Percentiles rank a stretch among this genome's conserved stretches.
Conservation (phyloP, 1,140 invertebrate species). For the Drosophila parvula region DNA sequence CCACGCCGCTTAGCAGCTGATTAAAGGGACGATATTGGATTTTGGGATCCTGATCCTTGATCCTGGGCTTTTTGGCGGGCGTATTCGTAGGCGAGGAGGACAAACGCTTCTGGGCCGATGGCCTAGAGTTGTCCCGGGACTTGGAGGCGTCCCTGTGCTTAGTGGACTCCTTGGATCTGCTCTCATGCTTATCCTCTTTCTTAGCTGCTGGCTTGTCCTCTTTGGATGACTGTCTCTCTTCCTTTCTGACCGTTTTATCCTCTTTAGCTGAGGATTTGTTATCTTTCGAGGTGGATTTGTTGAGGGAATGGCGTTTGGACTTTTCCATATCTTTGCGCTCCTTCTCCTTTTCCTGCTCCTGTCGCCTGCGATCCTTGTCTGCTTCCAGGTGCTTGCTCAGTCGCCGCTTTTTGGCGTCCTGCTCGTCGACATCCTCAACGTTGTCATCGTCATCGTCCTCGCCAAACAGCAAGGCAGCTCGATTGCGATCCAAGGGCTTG, state of each 20-base stretch:
- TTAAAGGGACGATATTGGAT: slow-evolving; percentile 85
- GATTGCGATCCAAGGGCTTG: slow-evolving; percentile 72
- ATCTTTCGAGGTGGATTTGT: slow-evolving; percentile 15
- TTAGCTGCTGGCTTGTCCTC: background rate
- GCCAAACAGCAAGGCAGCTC: slow-evolving; percentile 85
- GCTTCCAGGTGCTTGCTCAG: slow-evolving; percentile 84
- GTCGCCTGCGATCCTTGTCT: slow-evolving; percentile 80
- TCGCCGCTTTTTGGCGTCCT: slow-evolving; percentile 59
- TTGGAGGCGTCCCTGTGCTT: background rate
- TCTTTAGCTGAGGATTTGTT: slow-evolving; percentile 9
- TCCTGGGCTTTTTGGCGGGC: slow-evolving; percentile 55
- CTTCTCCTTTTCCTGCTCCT: slow-evolving; percentile 52
- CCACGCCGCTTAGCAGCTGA: slow-evolving; percentile 87
- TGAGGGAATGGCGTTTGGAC: slow-evolving; percentile 39
- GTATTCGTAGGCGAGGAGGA: slow-evolving; percentile 41
- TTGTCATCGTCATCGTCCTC: slow-evolving; percentile 84
- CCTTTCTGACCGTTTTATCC: background rate
- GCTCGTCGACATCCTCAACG: background rate
- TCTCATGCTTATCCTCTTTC: slow-evolving; percentile 6
- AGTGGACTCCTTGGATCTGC: background rate
- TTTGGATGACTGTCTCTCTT: background rate
- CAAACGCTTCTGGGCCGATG: slow-evolving; percentile 41
- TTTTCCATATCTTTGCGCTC: slow-evolving; percentile 46
- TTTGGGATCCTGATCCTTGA: slow-evolving; percentile 8
- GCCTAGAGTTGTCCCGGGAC: slow-evolving; percentile 25